Evolutionary conservation across 1,140 invertebrate genomes (phyloP), one percentile per base, ranked within the genome.

Genomic region (Bombyx mandarina): DNA sequence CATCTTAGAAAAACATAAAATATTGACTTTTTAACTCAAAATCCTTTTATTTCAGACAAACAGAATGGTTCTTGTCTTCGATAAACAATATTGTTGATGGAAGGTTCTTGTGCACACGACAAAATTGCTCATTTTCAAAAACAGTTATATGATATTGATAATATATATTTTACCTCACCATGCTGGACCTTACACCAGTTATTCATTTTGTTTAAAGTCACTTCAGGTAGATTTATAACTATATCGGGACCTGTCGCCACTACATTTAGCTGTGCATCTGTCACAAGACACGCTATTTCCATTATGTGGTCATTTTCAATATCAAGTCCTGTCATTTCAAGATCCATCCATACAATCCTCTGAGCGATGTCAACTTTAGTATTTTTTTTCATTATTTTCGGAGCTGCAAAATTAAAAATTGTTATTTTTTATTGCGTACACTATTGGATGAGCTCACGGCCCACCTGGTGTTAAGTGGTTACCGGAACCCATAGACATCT

Each of bases 211-310:
- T 93, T 87, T 53, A 98, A 88, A 12, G 95, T 79, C 10, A 90
- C 76, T 61, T 94, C 90, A 7, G 93, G 83, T 69, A 98, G 94
- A 75, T 97, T 90, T 66, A 99, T 94, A 3, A 97, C 88, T n/a
- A 97, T 79, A 74, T 93, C 89, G 6, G 94, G 93, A 51, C 93
- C 92, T 78, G 95, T 91, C 10, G 93, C 94, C 46, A 97, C 80
- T 6, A 96, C 85, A 67, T 96, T 93, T 6, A 98, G 84, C 54
- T 97, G 71, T 10, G 87, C 88, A 84, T 98, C 95, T 1, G 97
- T 98, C 42, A 99, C 88, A 44, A 98, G 73, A 79, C 95, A 96
- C 0, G 96, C 94, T 60, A 97, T 91, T 89, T 99, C 97, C 63
- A 99, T 78, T 43, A 99, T 95, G 60, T 92, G 90, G 79, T 96